Conservation (phyloP, 2,888 invertebrate species). For the Mellilla xanthometata region DNA sequence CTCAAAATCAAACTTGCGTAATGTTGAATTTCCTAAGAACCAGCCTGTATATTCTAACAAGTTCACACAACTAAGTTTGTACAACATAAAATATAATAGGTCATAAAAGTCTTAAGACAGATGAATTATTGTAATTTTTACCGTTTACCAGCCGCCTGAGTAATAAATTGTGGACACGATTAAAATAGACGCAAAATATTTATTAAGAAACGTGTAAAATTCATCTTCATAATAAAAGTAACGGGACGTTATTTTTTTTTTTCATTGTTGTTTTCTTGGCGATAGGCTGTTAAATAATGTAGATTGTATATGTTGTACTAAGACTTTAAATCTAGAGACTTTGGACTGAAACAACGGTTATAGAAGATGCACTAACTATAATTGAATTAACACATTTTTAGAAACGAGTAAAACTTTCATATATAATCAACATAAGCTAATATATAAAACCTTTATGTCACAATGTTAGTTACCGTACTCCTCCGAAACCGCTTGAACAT, state of each 20-base stretch:
- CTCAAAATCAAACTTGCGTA: no score
- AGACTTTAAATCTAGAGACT: neutral
- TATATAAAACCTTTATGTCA: no score
- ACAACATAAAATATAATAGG: conserved; percentile 12
- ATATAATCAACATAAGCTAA: no score
- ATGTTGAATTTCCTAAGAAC: no score
- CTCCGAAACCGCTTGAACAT: no score
- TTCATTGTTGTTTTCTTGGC: conserved; percentile 2
- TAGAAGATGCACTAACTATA: no score
- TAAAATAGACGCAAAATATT: conserved; percentile 36
- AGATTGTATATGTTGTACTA: conserved; percentile 13
- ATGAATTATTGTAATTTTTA: conserved; percentile 33
- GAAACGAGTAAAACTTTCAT: no score
- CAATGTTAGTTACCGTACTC: no score
- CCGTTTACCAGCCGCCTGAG: conserved; percentile 26
- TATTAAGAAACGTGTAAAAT: conserved; percentile 17
- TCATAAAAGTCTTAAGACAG: conserved; percentile 26
- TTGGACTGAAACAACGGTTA: no score
- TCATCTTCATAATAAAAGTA: conserved; percentile 8
- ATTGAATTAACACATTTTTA: no score
- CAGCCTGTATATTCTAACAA: no score
- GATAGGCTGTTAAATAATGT: conserved; percentile 14
- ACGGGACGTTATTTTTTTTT: conserved; percentile 9
- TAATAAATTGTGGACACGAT: conserved; percentile 26
- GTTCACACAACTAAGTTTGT: neutral